Conservation (phyloP, 2,888 invertebrate species). For the Fragum whitleyi region DNA sequence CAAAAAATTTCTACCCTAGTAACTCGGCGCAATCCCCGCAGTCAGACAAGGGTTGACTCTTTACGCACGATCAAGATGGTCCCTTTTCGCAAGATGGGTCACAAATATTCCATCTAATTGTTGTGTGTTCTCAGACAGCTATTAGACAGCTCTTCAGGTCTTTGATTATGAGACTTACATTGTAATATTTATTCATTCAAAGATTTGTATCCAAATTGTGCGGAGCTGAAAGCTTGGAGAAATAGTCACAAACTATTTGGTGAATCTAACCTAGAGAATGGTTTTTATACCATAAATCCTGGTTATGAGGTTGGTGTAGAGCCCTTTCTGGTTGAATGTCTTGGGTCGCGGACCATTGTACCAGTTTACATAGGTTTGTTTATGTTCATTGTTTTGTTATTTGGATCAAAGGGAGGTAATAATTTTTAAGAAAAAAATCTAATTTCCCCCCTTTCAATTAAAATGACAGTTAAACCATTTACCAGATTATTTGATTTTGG, state of each 20-base stretch:
- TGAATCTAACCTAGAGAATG: conserved; percentile 48
- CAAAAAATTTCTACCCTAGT: too few relatives aligned
- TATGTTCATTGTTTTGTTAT: not conserved
- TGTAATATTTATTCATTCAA: not conserved
- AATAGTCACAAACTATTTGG: conserved; percentile 25
- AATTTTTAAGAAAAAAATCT: not conserved
- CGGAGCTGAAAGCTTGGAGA: conserved; percentile 48
- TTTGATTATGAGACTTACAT: too few relatives aligned
- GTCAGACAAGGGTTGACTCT: too few relatives aligned
- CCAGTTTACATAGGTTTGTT: conserved; percentile 28
- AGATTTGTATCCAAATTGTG: conserved; percentile 70
- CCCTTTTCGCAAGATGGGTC: too few relatives aligned
- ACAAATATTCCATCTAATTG: too few relatives aligned
- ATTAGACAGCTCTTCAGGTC: too few relatives aligned
- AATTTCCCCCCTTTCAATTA: not conserved
- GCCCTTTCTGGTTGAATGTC: conserved; percentile 75
- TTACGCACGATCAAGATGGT: too few relatives aligned
- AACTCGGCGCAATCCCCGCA: too few relatives aligned
- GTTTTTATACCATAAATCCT: conserved; percentile 75
- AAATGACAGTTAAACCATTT: not conserved
- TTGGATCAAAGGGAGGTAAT: too few relatives aligned
- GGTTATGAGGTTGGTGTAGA: conserved; percentile 66
- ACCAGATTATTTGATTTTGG: too few relatives aligned
- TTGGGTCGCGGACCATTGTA: conserved; percentile 60
- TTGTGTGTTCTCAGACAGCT: too few relatives aligned